Evolutionary conservation across 2,797 vertebrate genomes (phyloP).

Genomic region (Carcharodon carcharias): DNA sequence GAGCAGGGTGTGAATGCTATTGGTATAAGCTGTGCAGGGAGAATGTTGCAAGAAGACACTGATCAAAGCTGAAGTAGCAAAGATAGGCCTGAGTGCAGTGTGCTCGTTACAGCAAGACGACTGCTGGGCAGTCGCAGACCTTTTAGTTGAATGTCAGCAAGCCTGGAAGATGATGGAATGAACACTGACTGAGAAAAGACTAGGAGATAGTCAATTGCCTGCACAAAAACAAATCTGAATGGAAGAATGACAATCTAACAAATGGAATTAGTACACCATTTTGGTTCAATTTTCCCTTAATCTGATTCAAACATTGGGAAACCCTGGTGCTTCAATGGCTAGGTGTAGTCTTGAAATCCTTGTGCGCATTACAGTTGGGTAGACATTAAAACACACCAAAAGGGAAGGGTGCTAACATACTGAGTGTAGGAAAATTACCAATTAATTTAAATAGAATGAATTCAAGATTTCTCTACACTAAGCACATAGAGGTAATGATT

Average conservation of each 20-base stretch:
- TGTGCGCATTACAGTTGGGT: neutral
- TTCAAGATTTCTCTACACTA: neutral
- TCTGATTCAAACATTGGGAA: neutral
- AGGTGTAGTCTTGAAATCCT: neutral
- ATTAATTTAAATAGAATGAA: neutral
- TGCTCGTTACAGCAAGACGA: neutral
- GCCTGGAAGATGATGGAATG: neutral
- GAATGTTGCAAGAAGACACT: neutral
- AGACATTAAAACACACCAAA: neutral
- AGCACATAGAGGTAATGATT: neutral
- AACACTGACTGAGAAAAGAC: neutral
- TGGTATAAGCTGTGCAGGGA: neutral
- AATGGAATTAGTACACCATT: neutral
- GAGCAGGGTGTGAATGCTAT: neutral
- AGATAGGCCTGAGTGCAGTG: neutral
- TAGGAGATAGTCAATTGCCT: neutral
- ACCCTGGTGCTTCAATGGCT: neutral
- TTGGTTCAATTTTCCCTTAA: neutral
- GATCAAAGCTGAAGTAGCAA: neutral
- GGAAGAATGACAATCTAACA: neutral
- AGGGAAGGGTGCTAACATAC: neutral
- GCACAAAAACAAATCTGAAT: neutral
- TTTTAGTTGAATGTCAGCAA: neutral
- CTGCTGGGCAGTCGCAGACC: neutral
- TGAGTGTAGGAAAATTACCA: neutral